Evolutionary conservation across 35 echinoderm and acorn worm genomes (phyloP).

Genomic region (Lytechinus pictus): DNA sequence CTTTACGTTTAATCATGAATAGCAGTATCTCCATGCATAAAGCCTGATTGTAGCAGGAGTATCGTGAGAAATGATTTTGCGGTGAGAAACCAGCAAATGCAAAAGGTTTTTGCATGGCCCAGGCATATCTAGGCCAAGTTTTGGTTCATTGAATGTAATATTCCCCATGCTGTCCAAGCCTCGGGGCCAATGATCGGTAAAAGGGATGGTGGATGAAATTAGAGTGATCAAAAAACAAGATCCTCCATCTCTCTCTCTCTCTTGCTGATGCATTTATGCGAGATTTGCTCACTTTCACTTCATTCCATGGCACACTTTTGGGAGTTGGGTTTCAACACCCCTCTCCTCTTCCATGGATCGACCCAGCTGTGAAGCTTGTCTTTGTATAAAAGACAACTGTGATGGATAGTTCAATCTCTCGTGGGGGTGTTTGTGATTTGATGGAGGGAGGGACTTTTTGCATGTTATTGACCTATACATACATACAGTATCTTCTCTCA

Average conservation of each 20-base stretch:
- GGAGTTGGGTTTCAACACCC: slow-evolving; percentile 51
- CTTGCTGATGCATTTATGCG: slow-evolving; percentile 7
- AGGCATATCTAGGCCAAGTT: slow-evolving; percentile 36
- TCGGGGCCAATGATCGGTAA: not conserved
- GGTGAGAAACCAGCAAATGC: not conserved
- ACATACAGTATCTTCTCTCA: not conserved
- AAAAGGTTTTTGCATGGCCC: not conserved
- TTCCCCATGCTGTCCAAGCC: slow-evolving; percentile 39
- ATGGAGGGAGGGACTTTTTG: not conserved
- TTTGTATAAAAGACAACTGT: not conserved
- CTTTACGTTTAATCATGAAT: no score
- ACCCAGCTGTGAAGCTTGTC: not conserved
- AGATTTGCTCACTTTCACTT: not conserved
- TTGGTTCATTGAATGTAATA: slow-evolving; percentile 43
- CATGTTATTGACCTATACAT: not conserved
- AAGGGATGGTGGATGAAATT: slow-evolving; percentile 25
- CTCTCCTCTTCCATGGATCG: not conserved
- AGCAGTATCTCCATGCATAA: no score
- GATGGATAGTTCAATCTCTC: not conserved
- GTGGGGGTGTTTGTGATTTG: not conserved
- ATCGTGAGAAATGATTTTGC: not conserved
- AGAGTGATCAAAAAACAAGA: slow-evolving; percentile 30
- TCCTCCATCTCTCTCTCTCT: not conserved
- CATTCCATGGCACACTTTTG: slow-evolving; percentile 14
- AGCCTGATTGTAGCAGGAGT: not conserved